Evolutionary conservation across 1,140 invertebrate species (phyloP), one percentile per base, ranked within the genome.

Genomic region (Gonatopus flavifemur): DNA sequence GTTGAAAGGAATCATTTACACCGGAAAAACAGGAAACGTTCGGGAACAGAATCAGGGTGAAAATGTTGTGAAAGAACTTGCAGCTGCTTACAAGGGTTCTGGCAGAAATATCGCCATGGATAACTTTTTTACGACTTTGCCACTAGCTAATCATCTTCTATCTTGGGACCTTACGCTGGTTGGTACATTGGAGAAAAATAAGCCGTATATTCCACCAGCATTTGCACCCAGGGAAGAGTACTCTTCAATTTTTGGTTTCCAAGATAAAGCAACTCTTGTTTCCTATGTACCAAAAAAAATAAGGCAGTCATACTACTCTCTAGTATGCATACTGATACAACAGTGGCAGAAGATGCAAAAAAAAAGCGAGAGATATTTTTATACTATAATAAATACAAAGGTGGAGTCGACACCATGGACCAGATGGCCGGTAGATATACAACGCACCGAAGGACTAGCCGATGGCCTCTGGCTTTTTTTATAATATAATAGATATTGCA

Each of bases 391-490:
- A 74, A 67, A 52, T 66, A 73, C 49, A 69, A 78, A 28, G 66
- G 64, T 21, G 66, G 69, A 6, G 74, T 80, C 19, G 70, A 78
- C 76, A 64, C 74, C 18, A 36, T 78, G 39, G 75, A 80, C 61
- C 69, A 78, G 42, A 53, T 79, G 36, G 72, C 71, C 64, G 57
- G 75, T 60, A 77, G 76, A 61, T 81, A 81, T 47, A 78, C 74
- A 25, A 76, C 75, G 7, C 66, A 71, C 58, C 68, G 78, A 36
- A 64, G 75, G 37, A 76, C 75, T 40, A 72, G 75, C 55, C 72
- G 80, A 60, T 83, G 81, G 81, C 73, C 77, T 4, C 55, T 80
- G 6, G 74, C 77, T 8, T 82, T 33, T 82, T 82, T 59, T 81
- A 76, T 44, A 72, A 72, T 28, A 52, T 81, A 12, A 52, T 82